Percentiles rank a stretch among this genome's conserved stretches.
Evolutionary conservation across 2,797 vertebrate genomes (phyloP).

Genomic region (Taenioides sp.): DNA sequence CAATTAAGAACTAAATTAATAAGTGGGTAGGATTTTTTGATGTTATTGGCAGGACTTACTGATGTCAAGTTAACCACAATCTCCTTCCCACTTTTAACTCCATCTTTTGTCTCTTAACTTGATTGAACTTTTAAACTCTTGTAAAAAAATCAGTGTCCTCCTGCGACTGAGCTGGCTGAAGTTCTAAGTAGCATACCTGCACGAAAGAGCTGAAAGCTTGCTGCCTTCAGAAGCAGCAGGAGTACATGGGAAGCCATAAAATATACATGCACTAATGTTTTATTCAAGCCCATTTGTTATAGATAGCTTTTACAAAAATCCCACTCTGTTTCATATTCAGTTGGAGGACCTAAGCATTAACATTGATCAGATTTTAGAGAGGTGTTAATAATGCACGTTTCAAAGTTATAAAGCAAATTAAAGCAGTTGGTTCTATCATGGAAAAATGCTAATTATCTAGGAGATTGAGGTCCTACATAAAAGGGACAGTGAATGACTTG

Average conservation of each 20-base stretch:
- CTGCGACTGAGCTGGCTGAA: conserved; percentile 32
- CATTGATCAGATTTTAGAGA: conserved; percentile 28
- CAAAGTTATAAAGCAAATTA: background rate
- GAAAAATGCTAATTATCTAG: background rate
- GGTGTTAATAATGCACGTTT: background rate
- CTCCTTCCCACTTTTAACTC: background rate
- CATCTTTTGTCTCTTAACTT: conserved; percentile 12
- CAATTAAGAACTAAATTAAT: conserved; percentile 49
- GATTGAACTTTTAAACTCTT: conserved; percentile 38
- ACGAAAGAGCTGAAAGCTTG: conserved; percentile 52
- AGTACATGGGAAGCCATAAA: conserved; percentile 70
- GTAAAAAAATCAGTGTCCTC: background rate
- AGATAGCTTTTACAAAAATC: conserved; percentile 68
- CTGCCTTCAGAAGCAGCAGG: conserved; percentile 49
- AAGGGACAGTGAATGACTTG: background rate
- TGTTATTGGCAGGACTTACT: conserved; percentile 4
- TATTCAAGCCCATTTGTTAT: conserved; percentile 73
- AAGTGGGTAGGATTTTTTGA: conserved; percentile 7
- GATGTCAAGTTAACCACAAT: background rate
- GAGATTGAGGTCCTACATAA: background rate
- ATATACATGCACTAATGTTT: conserved; percentile 72
- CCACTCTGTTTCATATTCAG: conserved; percentile 49
- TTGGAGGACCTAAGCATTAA: conserved; percentile 42
- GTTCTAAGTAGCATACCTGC: conserved; percentile 48
- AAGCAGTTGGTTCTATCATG: background rate